Conservation (phyloP, 2,888 invertebrate species). For the Charanyca ferruginea region DNA sequence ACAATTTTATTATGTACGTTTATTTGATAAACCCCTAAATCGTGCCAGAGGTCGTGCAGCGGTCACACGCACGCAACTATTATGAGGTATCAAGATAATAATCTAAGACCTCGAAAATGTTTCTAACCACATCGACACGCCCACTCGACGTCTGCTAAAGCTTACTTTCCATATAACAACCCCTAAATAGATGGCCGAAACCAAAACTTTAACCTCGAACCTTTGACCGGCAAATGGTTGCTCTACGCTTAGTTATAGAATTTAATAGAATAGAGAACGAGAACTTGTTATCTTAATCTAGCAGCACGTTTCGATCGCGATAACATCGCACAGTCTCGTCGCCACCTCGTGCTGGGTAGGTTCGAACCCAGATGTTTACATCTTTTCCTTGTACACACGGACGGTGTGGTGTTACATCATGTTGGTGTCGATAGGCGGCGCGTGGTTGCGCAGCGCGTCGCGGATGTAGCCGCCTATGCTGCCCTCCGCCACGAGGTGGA, state of each 20-base stretch:
- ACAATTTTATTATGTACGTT: conserved; percentile 41
- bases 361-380: conserved; percentile 3
- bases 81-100: conserved; percentile 53
- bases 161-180: conserved; percentile 49
- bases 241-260: conserved; percentile 20
- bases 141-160: conserved; percentile 41
- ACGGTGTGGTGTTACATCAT: conserved; percentile 69
- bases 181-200: conserved; percentile 54
- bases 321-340: background rate
- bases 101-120: conserved; percentile 50
- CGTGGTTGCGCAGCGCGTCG: conserved; percentile 94
- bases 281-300: conserved; percentile 36
- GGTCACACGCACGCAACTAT: conserved; percentile 53
- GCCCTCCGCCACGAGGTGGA: conserved; percentile 96
- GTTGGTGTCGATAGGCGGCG: conserved; percentile 86
- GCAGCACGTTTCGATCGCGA: conserved; percentile 30
- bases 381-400: background rate
- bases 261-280: conserved; percentile 30
- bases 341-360: conserved; percentile 17
- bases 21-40: conserved; percentile 54
- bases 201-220: conserved; percentile 52
- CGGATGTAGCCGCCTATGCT: conserved; percentile 96
- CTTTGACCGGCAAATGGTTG: conserved; percentile 60
- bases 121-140: conserved; percentile 39
- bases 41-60: conserved; percentile 41